Evolutionary conservation across 1,140 invertebrate species (phyloP), one percentile per base, ranked within the genome.

Genomic region (Heliconius nattereri): DNA sequence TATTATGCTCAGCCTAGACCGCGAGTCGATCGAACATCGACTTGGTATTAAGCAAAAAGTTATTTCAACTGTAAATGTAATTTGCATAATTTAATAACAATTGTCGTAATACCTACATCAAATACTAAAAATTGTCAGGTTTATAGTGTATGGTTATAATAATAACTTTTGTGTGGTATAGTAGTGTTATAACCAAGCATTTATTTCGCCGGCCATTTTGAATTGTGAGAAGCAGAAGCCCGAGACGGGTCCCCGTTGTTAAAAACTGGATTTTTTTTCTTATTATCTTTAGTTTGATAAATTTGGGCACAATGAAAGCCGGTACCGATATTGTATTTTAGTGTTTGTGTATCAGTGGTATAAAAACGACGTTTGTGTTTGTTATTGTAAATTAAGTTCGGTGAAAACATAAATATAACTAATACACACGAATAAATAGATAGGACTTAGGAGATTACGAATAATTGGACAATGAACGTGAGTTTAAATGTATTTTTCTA

Each of bases 171-270:
- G 49, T 72, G 73, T 74, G 76, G 73, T 29, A 72, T 76, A 76
- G 76, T 71, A 78, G 73, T 83, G 74, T 78, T 81, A 75, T 78
- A 71, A 75, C 52, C 80, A 84, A 80, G 84, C 81, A 83, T 88
- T 89, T 90, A 89, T 89, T 91, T 90, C 75, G 86, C 87, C 89
- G 89, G 91, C 91, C 91, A 92, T 92, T 90, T 92, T 92, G 90
- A 90, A 89, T 91, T 90, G 86, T 86, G 79, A 76, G 80, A 81
- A 78, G 80, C 73, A 76, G 79, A 85, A 79, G 81, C 76, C 73
- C 77, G 79, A 85, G 80, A 83, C 76, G 80, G 79, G 79, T 84
- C 85, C 84, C 82, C 86, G 86, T 85, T 79, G 85, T 85, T 85
- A 84, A 90, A 91, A 89, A 90, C 86, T 85, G 79, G 81, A 85